Base-by-base conservation (phyloP, 2,113 vertebrate genomes). In the Oryzias javanicus region DNA sequence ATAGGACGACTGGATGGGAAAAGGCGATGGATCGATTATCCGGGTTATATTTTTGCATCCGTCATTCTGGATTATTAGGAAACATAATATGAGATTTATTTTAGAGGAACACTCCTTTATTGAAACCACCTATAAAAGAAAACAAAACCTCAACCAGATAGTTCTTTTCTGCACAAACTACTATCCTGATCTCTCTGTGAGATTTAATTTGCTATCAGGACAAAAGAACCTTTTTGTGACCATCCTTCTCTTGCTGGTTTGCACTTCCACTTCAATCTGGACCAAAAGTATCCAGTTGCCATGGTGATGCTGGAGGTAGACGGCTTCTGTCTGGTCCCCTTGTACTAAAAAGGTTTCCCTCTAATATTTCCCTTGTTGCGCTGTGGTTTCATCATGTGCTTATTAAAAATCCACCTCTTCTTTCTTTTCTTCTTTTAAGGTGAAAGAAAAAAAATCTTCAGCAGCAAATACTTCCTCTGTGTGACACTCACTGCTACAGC, bases 281-380 rank as follows among this genome's bases (percentile, higher is more conserved):
- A 95, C 42, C 94, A 95, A 76, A 95, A 96, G 92, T 95, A 92
- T 85, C 92, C 95, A 0, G 86, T 96, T 0, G 95, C 95, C 65
- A 70, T 96, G 89, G 92, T 96, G 85, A 98, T 98, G 95, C 85
- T 98, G 44, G 94, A 96, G 65, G 95, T 98, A 79, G 96, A 98
- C 1, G 91, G 95, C 54, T 98, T 96, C 55, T 93, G 96, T 84
- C 93, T 98, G 0, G 95, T 98, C 64, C 96, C 96, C 40, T 97
- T 96, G 90, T 92, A 94, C 95, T 97, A 87, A 95, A 95, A 82
- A 42, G 25, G 15, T 41, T 42, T 54, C 44, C 24, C n/a, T 14
- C 5, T 1, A 8, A 20, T 20, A 18, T 42, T 42, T 56, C 49
- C 42, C 51, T 2, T 3, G n/a, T 42, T 41, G 25, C 42, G 1